phyloP scores from a whole-genome alignment of 2,888 invertebrate genomes.

The Neelides folsomi region DNA sequence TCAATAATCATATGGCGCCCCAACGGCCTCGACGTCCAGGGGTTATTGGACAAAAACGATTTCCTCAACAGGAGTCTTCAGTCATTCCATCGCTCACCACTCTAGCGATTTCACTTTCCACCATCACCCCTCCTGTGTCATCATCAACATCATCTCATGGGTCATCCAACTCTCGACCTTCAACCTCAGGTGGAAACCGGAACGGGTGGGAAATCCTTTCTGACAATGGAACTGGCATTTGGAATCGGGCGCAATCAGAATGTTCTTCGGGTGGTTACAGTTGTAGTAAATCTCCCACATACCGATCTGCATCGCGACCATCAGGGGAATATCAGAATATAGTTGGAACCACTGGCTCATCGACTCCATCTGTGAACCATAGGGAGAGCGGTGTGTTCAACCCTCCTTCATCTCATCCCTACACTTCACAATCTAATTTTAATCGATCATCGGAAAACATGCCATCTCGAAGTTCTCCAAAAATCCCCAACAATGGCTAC shows the following conservation, averaged over 20 bases:
- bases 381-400: background rate
- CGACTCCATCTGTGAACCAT: constrained; percentile 4
- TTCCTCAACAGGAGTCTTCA: background rate
- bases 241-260: constrained; percentile 9
- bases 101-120: constrained; percentile 4
- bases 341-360: background rate
- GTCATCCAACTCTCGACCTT: constrained; percentile 4
- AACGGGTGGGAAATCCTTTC: constrained; percentile 24
- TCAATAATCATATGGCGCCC: background rate
- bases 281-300: no score
- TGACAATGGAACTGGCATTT: constrained; percentile 30
- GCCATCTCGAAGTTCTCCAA: background rate
- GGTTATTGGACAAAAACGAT: constrained; percentile 24
- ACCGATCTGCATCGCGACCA: background rate
- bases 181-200: constrained; percentile 1
- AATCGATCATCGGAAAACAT: no score
- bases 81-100: constrained; percentile 11
- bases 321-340: background rate
- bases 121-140: background rate
- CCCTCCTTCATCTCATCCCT: background rate
- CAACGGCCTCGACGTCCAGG: constrained; percentile 15
- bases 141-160: background rate
- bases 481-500: background rate
- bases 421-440: background rate
- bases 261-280: no score